phyloP scores from a whole-genome alignment of 1,140 invertebrate species.

The Micrasema minimum region DNA sequence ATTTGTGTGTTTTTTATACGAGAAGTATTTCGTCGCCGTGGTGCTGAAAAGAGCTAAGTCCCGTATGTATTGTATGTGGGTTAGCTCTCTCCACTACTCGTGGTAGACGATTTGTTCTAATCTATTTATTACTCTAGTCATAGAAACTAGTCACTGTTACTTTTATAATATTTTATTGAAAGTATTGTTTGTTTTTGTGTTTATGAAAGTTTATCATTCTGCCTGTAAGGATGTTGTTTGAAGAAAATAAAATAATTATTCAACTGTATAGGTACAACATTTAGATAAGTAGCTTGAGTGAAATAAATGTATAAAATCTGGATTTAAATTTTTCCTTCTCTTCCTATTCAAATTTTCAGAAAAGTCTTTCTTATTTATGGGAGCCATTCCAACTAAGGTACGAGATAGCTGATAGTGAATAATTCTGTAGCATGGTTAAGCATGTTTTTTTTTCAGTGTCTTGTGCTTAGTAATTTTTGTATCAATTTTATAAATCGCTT shows the following conservation, averaged over 20 bases:
- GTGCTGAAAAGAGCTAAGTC: no score
- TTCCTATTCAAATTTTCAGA: constrained; percentile 45
- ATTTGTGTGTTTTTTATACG: constrained; percentile 54
- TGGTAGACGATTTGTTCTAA: no score
- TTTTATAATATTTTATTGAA: constrained; percentile 24
- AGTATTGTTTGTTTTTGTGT: constrained; percentile 48
- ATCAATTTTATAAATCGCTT: no score
- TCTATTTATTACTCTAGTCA: constrained; percentile 52
- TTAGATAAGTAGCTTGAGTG: constrained; percentile 47
- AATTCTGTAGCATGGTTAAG: constrained; percentile 26
- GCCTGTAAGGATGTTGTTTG: constrained; percentile 40
- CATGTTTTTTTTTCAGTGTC: constrained; percentile 8
- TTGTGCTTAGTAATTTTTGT: no score
- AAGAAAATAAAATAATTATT: constrained; percentile 28
- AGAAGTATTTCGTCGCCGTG: constrained; percentile 50
- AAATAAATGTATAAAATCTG: constrained; percentile 47
- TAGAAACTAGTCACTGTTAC: constrained; percentile 52
- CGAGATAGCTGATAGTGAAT: background rate
- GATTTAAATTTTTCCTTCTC: constrained; percentile 30
- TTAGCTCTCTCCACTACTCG: no score
- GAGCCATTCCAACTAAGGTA: constrained; percentile 13
- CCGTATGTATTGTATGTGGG: no score
- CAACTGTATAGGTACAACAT: constrained; percentile 2
- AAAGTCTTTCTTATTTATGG: background rate
- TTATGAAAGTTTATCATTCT: constrained; percentile 51